Evolutionary conservation across 2,113 vertebrate genomes (phyloP).

Genomic region (Trematocara marginatum): DNA sequence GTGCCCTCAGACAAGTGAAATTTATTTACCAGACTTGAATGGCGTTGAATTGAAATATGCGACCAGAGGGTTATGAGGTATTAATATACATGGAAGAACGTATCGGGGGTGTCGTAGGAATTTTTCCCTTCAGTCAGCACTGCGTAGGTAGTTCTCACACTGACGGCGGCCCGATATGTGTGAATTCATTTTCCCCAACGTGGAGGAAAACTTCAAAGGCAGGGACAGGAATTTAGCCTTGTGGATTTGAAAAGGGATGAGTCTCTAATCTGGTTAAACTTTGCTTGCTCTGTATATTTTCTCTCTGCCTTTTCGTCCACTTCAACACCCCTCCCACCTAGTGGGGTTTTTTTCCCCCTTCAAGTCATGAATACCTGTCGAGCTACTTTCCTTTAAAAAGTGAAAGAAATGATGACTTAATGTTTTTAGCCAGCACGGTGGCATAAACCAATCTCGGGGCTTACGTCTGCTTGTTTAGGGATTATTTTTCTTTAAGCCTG

Average conservation of each 20-base stretch:
- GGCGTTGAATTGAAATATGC: conserved; percentile 4
- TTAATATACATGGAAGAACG: conserved; percentile 40
- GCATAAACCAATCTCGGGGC: conserved; percentile 15
- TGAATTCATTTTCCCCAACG: conserved; percentile 49
- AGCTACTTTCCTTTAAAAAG: neutral
- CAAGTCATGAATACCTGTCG: neutral
- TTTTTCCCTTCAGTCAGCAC: conserved; percentile 66
- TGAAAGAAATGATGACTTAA: conserved; percentile 40
- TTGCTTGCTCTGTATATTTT: conserved; percentile 68
- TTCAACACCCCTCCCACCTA: conserved; percentile 7
- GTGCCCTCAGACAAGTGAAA: neutral
- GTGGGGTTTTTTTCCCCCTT: neutral
- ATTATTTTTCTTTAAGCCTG: conserved; percentile 19
- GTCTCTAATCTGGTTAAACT: conserved; percentile 74
- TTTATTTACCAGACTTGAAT: conserved; percentile 42
- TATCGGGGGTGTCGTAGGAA: conserved; percentile 18
- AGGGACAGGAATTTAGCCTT: conserved; percentile 36
- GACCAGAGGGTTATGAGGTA: conserved; percentile 47
- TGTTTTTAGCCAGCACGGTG: conserved; percentile 16
- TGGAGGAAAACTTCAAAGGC: conserved; percentile 67
- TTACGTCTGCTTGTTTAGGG: conserved; percentile 22
- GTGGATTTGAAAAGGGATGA: conserved; percentile 71
- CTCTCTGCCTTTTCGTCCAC: conserved; percentile 6
- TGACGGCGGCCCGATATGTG: conserved; percentile 39
- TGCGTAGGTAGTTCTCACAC: conserved; percentile 44